Percentiles rank a stretch among this genome's conserved stretches.
phyloP scores from a whole-genome alignment of 2,888 invertebrate genomes.

The Zhuqinia jingwanae region DNA sequence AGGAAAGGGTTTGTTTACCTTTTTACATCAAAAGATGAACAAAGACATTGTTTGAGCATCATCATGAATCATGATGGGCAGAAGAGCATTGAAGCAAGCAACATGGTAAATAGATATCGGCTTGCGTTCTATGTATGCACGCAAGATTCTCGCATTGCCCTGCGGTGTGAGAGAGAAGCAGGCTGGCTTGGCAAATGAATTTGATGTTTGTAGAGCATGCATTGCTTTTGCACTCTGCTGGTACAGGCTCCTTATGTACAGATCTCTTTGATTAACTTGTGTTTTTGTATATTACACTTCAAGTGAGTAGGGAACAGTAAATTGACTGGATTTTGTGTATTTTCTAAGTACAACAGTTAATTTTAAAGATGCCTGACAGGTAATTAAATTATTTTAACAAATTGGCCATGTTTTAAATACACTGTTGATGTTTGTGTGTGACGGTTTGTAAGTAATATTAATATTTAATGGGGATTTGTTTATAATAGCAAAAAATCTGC shows the following conservation, averaged over 20 bases:
- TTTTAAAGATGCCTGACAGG: conserved; percentile 74
- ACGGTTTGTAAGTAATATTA: not conserved
- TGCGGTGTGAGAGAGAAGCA: not conserved
- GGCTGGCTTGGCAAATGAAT: conserved; percentile 55
- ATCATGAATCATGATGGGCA: too few species aligned
- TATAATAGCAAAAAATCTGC: conserved; percentile 76
- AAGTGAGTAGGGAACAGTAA: not conserved
- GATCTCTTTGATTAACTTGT: too few species aligned
- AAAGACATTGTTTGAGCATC: too few species aligned
- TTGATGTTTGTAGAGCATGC: conserved; percentile 47
- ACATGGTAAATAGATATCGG: too few species aligned
- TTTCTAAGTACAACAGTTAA: not conserved
- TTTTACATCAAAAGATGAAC: too few species aligned
- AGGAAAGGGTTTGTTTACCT: too few species aligned
- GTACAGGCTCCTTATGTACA: too few species aligned
- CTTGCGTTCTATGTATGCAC: too few species aligned
- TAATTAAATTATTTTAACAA: conserved; percentile 42
- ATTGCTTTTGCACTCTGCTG: conserved; percentile 7
- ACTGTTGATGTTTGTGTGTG: conserved; percentile 13
- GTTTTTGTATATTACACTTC: not conserved
- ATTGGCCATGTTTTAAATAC: not conserved
- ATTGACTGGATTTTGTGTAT: not conserved
- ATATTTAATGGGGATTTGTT: conserved; percentile 27
- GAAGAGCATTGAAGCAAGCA: too few species aligned
- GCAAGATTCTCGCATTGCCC: not conserved